Evolutionary conservation across 2,888 invertebrate species (phyloP).

Genomic region (Oligia fasciuncula): DNA sequence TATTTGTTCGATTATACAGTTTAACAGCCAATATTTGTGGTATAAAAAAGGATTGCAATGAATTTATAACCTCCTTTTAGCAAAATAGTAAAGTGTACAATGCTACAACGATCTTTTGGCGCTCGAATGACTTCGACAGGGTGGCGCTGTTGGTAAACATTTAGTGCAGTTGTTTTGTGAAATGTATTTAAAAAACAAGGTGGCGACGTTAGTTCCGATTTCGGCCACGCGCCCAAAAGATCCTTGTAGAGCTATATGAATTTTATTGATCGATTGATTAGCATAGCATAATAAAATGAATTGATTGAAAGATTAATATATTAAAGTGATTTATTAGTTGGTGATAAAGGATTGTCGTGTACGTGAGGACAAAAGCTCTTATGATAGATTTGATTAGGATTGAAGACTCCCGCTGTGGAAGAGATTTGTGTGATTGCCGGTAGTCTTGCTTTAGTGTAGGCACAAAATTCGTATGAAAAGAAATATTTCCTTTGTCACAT

Average conservation of each 20-base stretch:
- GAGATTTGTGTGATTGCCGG: slow-evolving; percentile 10
- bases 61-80: neutral
- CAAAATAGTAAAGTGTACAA: neutral
- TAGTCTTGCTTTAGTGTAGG: neutral
- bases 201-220: neutral
- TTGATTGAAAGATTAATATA: neutral
- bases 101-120: neutral
- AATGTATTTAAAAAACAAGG: neutral
- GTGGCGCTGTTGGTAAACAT: neutral
- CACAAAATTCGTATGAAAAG: neutral
- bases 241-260: neutral
- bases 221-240: neutral
- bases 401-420: slow-evolving; percentile 20
- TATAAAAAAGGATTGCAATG: neutral
- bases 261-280: neutral
- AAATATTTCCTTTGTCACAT: slow-evolving; percentile 1
- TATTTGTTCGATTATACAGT: slow-evolving; percentile 35
- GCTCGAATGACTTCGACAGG: neutral
- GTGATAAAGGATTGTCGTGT: slow-evolving; percentile 6
- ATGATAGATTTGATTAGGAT: slow-evolving; percentile 36
- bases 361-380: slow-evolving; percentile 30
- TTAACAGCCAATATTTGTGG: neutral
- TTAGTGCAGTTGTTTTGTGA: neutral
- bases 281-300: neutral
- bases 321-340: neutral